phyloP scores from a whole-genome alignment of 2,113 vertebrate species.

The Gallinago undulata region DNA sequence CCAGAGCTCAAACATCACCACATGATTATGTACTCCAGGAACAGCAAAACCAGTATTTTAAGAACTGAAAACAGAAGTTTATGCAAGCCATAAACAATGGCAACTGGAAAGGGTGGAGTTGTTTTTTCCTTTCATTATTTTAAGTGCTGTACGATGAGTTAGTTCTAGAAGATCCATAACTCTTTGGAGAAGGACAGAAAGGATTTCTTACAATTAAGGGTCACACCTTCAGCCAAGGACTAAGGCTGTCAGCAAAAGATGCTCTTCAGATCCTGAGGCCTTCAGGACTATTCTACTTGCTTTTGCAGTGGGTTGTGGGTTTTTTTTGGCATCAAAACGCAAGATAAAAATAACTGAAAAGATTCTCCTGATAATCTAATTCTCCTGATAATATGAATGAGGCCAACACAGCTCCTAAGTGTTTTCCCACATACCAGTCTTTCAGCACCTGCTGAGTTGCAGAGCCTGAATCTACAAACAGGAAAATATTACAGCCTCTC shows the following conservation, averaged over 20 bases:
- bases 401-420: neutral
- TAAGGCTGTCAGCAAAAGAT: neutral
- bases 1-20: neutral
- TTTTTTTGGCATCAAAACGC: neutral
- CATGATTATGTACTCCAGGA: neutral
- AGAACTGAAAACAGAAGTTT: neutral
- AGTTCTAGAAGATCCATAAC: neutral
- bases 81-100: neutral
- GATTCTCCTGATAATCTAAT: neutral
- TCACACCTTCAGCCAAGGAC: neutral
- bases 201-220: neutral
- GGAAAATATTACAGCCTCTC: neutral
- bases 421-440: neutral
- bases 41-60: neutral
- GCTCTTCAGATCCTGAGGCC: neutral
- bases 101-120: neutral
- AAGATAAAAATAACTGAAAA: neutral
- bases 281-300: neutral
- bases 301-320: neutral
- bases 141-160: neutral
- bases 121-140: neutral
- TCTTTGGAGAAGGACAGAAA: neutral
- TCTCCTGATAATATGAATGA: neutral
- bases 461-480: neutral
- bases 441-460: neutral